phyloP scores from a whole-genome alignment of 2,888 invertebrate species.

The Trichogramma evanescens region DNA sequence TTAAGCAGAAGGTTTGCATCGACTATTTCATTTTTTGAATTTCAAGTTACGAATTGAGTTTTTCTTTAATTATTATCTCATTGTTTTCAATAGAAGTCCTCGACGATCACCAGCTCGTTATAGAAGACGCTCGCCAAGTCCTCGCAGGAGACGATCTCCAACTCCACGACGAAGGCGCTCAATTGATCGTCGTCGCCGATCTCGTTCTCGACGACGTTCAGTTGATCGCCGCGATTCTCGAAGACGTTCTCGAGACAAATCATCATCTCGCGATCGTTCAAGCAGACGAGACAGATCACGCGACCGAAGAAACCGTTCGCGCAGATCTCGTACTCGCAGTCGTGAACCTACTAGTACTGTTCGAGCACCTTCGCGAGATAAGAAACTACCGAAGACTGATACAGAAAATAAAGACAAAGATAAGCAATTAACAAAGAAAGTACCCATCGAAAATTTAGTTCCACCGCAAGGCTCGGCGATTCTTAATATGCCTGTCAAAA shows the following conservation, averaged over 20 bases:
- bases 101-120: constrained; percentile 42
- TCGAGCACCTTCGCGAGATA: constrained; percentile 33
- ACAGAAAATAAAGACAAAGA: constrained; percentile 35
- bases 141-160: constrained; percentile 19
- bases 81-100: constrained; percentile 32
- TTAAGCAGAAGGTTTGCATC: constrained; percentile 30
- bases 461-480: constrained; percentile 10
- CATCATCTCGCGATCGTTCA: constrained; percentile 44
- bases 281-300: constrained; percentile 40
- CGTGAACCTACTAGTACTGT: constrained; percentile 8
- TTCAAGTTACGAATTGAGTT: constrained; percentile 1
- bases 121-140: constrained; percentile 43
- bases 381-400: constrained; percentile 43
- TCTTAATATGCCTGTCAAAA: constrained; percentile 14
- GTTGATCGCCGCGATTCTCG: constrained; percentile 35
- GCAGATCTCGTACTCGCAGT: not conserved
- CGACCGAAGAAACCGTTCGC: constrained; percentile 46
- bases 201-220: constrained; percentile 36
- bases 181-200: constrained; percentile 40
- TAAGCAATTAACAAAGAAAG: constrained; percentile 9
- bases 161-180: constrained; percentile 40
- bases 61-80: not conserved
- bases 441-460: not conserved
- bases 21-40: not conserved
- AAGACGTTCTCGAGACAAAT: constrained; percentile 31